phyloP scores from a whole-genome alignment of 2,797 vertebrate genomes.

The Falco rusticolus region DNA sequence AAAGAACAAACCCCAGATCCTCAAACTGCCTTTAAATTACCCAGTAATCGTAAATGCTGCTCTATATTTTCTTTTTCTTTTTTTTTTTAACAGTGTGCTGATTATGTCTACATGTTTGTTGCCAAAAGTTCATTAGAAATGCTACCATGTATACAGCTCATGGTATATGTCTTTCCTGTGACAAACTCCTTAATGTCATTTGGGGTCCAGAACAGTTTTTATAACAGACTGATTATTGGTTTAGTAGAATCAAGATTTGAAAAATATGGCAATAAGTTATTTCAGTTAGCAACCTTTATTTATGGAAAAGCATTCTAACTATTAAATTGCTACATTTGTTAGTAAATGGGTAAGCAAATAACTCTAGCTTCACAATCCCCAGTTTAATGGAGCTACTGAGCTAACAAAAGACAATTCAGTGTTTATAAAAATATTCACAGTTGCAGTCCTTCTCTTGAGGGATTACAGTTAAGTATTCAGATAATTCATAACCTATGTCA shows the following conservation, averaged over 20 bases:
- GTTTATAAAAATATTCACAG: slow-evolving; percentile 38
- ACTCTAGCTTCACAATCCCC: not conserved
- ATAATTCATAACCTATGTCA: slow-evolving; percentile 23
- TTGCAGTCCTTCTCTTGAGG: slow-evolving; percentile 14
- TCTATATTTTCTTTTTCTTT: not conserved
- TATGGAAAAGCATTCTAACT: slow-evolving; percentile 32
- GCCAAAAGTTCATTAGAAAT: not conserved
- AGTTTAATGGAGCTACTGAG: slow-evolving; percentile 10
- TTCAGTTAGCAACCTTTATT: slow-evolving; percentile 59
- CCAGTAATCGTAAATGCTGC: not conserved
- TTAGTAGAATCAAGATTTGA: slow-evolving; percentile 65
- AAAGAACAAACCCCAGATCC: rapidly evolving
- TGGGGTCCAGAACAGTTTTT: slow-evolving; percentile 58
- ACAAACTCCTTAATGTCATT: slow-evolving; percentile 25
- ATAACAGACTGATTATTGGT: slow-evolving; percentile 66
- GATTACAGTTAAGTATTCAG: not conserved
- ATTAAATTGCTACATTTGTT: slow-evolving; percentile 55
- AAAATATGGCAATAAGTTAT: slow-evolving; percentile 73
- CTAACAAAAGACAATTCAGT: slow-evolving; percentile 34
- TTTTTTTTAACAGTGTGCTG: not conserved
- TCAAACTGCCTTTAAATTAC: not conserved
- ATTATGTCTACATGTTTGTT: not conserved
- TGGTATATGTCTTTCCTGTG: not conserved
- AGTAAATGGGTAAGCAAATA: slow-evolving; percentile 55
- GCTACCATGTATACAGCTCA: not conserved